Base-by-base conservation (phyloP, 2,888 invertebrate species). In the Pristionchus fissidentatus region DNA sequence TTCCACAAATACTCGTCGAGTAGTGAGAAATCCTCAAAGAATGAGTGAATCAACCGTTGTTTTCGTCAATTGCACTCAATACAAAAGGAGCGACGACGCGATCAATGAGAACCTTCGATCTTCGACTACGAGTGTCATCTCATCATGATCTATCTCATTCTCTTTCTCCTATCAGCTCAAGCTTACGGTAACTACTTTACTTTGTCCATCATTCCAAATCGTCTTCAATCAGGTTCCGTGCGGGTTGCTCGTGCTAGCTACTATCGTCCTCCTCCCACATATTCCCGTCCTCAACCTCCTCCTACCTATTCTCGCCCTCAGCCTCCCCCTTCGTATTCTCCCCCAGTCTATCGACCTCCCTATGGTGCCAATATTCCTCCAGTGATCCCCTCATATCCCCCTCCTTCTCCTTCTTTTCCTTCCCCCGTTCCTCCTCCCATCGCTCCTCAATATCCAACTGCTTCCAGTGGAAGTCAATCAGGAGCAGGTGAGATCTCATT, bases 251-350 rank as follows among this genome's bases (percentile, higher is more conserved):
- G 66, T 66, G 66, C 38, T 38, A 66, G 66, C 41, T 66, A 66
- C 38, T 66, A 38, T n/a, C 66, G 66, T 66, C 66, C 66, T 66
- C 38, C 38, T 38, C 38, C 41, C n/a, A 38, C 66, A 38, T 66
- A 38, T 19, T 38, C 35, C 13, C 66, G 3, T 13, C 22, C 55
- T 55, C 66, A 35, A 38, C 19, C 66, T 66, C 66, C 38, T 55
- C 22, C 55, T 38, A 38, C 35, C 38, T 66, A 13, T 19, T 66
- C 35, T 19, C 38, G 19, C 38, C 19, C 35, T 35, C 1, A 38
- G 35, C n/a, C 66, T 2, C 41, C 66, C n/a, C 66, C 38, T 38
- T 15, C 29, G 0, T 62, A n/a, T 32, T 22, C 62, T 22, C 10
- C 29, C 57, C 8, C 57, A 62, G 57, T 57, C 4, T 26, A n/a